Percentiles rank a stretch among this genome's conserved stretches.
Conservation (phyloP, 1,140 invertebrate species). For the Acromyrmex echinatior region DNA sequence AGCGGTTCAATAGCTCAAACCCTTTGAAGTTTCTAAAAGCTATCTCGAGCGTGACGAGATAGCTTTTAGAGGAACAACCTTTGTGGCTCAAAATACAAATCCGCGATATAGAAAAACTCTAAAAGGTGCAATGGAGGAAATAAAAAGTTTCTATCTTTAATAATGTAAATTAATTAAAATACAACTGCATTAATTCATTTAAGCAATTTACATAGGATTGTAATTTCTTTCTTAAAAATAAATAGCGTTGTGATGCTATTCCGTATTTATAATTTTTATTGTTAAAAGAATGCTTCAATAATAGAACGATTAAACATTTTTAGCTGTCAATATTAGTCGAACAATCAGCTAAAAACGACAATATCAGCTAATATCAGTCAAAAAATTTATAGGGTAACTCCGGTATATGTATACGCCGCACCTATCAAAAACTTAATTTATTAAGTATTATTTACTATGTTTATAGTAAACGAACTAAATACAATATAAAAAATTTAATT, state of each 20-base stretch:
- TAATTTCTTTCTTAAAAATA: background rate
- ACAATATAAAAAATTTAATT: too few species aligned
- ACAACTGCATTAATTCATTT: background rate
- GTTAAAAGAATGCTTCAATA: too few species aligned
- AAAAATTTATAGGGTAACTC: too few species aligned
- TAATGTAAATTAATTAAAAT: background rate
- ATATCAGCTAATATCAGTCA: too few species aligned
- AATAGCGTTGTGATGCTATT: background rate
- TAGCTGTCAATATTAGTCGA: too few species aligned
- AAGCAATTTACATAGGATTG: background rate
- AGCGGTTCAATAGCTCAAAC: conserved; percentile 64
- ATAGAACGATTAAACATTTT: too few species aligned
- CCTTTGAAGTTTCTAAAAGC: conserved; percentile 85
- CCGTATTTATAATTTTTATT: background rate
- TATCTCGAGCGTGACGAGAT: conserved; percentile 58
- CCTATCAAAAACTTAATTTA: too few species aligned
- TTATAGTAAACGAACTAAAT: too few species aligned
- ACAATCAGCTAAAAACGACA: too few species aligned
- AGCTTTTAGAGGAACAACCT: conserved; percentile 23
- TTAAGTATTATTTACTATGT: too few species aligned
- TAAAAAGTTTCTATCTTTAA: conserved; percentile 16
- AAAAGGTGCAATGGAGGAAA: conserved; percentile 3
- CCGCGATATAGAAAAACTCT: background rate
- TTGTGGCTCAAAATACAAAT: conserved; percentile 30
- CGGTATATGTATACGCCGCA: too few species aligned